Evolutionary conservation across 2,888 invertebrate species (phyloP).

Genomic region (Archips xylosteana): DNA sequence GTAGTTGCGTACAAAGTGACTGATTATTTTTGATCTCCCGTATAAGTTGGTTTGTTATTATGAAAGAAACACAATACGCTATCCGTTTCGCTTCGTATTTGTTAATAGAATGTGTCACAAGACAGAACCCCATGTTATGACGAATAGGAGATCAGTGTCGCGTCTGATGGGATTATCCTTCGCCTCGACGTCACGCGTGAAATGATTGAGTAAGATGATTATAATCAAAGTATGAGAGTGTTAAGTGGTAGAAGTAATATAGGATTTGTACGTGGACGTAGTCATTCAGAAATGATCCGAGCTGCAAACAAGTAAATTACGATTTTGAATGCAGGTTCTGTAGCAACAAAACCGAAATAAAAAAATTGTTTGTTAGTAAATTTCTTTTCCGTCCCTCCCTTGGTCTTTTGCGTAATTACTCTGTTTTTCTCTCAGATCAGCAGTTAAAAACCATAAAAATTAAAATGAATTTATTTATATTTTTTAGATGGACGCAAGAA

Average conservation of each 20-base stretch:
- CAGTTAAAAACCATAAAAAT: too few relatives aligned
- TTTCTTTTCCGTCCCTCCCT: too few relatives aligned
- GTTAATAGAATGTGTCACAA: constrained; percentile 41
- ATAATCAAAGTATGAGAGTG: not conserved
- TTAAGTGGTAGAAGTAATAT: not conserved
- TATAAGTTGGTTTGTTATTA: not conserved
- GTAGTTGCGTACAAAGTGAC: too few relatives aligned
- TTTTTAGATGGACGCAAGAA: too few relatives aligned
- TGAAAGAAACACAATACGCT: not conserved
- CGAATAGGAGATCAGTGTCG: constrained; percentile 67
- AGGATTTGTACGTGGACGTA: not conserved
- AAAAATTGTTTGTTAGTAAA: too few relatives aligned
- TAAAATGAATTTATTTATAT: too few relatives aligned
- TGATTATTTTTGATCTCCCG: not conserved
- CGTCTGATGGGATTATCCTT: constrained; percentile 63
- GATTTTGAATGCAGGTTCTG: too few relatives aligned
- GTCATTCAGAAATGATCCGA: not conserved
- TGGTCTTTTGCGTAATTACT: too few relatives aligned
- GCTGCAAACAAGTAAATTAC: too few relatives aligned
- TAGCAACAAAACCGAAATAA: too few relatives aligned
- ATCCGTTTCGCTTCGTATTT: constrained; percentile 29
- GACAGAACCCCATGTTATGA: constrained; percentile 53
- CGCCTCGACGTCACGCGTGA: not conserved
- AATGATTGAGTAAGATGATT: constrained; percentile 8
- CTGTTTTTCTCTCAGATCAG: too few relatives aligned